Evolutionary conservation across 2,113 vertebrate species (phyloP).

Genomic region (Scomber colias): DNA sequence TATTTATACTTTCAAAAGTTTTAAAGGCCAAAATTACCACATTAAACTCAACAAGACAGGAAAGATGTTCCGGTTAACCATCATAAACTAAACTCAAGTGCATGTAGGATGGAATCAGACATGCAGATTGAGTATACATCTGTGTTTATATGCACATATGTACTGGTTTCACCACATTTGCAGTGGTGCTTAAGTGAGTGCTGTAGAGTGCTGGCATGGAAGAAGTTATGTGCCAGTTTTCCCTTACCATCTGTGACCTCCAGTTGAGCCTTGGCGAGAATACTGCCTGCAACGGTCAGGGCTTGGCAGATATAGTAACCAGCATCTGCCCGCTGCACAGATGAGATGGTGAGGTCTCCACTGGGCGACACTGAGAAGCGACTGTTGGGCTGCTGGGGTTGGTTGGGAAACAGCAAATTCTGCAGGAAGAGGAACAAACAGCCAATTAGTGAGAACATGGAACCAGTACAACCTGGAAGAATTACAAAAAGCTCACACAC

Average conservation of each 20-base stretch:
- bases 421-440: slow-evolving; percentile 75
- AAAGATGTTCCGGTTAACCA: slow-evolving; percentile 3
- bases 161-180: slow-evolving; percentile 16
- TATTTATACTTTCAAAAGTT: slow-evolving; percentile 21
- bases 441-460: slow-evolving; percentile 56
- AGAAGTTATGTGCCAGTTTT: slow-evolving; percentile 30
- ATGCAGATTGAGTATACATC: neutral
- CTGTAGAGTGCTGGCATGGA: slow-evolving; percentile 38
- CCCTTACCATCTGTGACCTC: slow-evolving; percentile 98
- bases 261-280: slow-evolving; percentile 98
- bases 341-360: slow-evolving; percentile 94
- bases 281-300: slow-evolving; percentile 97
- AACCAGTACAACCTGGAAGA: slow-evolving; percentile 48
- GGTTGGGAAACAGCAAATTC: slow-evolving; percentile 98
- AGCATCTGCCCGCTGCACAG: slow-evolving; percentile 93
- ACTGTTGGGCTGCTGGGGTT: slow-evolving; percentile 95
- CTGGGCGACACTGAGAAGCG: slow-evolving; percentile 94
- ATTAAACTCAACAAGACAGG: slow-evolving; percentile 28
- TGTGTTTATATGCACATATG: slow-evolving; percentile 2
- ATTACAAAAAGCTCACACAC: slow-evolving; percentile 38
- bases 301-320: slow-evolving; percentile 99
- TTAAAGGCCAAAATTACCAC: slow-evolving; percentile 54
- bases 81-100: slow-evolving; percentile 1
- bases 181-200: slow-evolving; percentile 8
- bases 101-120: neutral